Evolutionary conservation across 1,140 invertebrate species (phyloP).

Genomic region (Drosophila oshimai): DNA sequence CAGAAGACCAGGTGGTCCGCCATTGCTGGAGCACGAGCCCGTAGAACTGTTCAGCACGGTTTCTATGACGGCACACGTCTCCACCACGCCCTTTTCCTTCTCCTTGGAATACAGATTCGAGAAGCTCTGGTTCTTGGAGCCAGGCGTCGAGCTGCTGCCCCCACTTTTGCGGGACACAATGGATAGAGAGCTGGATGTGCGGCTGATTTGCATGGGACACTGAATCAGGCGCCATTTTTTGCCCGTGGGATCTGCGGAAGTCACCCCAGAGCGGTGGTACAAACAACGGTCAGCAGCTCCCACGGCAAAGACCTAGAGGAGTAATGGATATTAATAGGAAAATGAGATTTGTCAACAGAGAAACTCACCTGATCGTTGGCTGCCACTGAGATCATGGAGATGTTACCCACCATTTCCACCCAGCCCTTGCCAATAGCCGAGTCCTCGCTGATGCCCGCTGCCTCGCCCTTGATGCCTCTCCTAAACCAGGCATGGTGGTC

Average conservation of each 20-base stretch:
- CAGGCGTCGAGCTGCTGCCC: conserved; percentile 83
- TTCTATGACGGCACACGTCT: conserved; percentile 82
- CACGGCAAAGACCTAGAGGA: conserved; percentile 85
- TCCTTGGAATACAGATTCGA: conserved; percentile 77
- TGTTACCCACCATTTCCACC: conserved; percentile 93
- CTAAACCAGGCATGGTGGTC: conserved; percentile 95
- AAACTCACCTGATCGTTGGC: conserved; percentile 91
- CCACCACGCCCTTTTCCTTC: conserved; percentile 78
- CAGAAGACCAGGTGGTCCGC: conserved; percentile 59
- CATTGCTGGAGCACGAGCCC: conserved; percentile 70
- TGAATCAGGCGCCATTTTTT: conserved; percentile 92
- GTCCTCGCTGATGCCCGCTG: conserved; percentile 87
- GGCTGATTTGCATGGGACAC: conserved; percentile 90
- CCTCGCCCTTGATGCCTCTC: conserved; percentile 90
- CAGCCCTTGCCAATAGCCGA: conserved; percentile 89
- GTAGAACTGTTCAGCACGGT: conserved; percentile 86
- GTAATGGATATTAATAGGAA: conserved; percentile 30
- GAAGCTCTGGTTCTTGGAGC: conserved; percentile 81
- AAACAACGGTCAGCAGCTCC: conserved; percentile 87
- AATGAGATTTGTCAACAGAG: conserved; percentile 84
- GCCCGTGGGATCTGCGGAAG: conserved; percentile 90
- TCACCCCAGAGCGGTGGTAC: conserved; percentile 91
- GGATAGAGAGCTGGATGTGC: conserved; percentile 88
- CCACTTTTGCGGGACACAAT: conserved; percentile 82
- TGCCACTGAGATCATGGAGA: conserved; percentile 92